Evolutionary conservation across 2,113 vertebrate species (phyloP).

Genomic region (Perca fluviatilis): DNA sequence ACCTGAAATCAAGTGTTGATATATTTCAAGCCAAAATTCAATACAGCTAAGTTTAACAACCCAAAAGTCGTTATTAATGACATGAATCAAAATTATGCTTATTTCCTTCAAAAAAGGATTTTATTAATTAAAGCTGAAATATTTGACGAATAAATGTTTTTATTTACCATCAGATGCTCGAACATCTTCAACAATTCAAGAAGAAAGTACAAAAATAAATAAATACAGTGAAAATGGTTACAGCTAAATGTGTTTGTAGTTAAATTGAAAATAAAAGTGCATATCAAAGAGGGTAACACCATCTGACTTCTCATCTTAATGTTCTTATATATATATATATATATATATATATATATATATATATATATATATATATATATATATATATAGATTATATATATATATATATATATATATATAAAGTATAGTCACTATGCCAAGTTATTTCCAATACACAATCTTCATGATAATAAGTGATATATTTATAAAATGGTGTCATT

Average conservation of each 20-base stretch:
- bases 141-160: slow-evolving; percentile 12
- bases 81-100: neutral
- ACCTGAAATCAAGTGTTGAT: neutral
- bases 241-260: neutral
- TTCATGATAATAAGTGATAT: neutral
- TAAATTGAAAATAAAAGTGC: neutral
- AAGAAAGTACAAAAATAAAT: slow-evolving; percentile 40
- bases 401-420: neutral
- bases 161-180: neutral
- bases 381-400: too few relatives aligned
- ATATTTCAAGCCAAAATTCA: neutral
- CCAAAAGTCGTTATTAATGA: neutral
- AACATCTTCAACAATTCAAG: slow-evolving; percentile 1
- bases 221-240: slow-evolving; percentile 26
- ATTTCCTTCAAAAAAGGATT: neutral
- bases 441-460: neutral
- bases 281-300: neutral
- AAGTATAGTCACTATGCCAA: neutral
- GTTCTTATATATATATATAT: neutral
- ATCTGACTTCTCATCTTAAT: neutral
- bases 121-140: neutral
- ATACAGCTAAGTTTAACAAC: neutral
- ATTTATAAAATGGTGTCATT: neutral
- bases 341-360: too few relatives aligned
- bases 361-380: too few relatives aligned